Evolutionary conservation across 2,113 vertebrate species (phyloP).

Genomic region (Calidris pugnax): DNA sequence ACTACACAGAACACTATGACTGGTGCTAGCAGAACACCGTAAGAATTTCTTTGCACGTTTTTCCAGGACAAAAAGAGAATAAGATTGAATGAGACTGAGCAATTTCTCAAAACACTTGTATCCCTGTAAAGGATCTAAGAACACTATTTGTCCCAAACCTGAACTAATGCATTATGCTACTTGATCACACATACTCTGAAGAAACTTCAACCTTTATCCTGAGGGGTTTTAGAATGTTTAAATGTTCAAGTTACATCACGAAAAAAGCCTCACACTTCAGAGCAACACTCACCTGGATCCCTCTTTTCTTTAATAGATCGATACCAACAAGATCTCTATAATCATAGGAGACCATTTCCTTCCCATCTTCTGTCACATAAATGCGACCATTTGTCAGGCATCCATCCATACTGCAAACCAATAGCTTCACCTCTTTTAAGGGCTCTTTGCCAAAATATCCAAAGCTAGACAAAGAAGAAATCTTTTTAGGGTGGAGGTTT

Average conservation of each 20-base stretch:
- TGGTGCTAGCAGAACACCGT: not conserved
- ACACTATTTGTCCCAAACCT: not conserved
- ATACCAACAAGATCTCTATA: constrained; percentile 80
- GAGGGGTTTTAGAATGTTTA: not conserved
- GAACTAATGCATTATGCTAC: not conserved
- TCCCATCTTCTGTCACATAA: constrained; percentile 76
- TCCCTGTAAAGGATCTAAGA: not conserved
- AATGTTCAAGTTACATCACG: not conserved
- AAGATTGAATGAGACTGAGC: not conserved
- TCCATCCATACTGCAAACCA: constrained; percentile 87
- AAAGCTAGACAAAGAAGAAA: constrained; percentile 78
- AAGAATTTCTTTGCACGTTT: not conserved
- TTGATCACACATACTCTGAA: not conserved
- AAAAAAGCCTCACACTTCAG: not conserved
- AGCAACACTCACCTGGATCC: constrained; percentile 81
- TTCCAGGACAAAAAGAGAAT: not conserved
- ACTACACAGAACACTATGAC: not conserved
- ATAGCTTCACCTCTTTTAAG: constrained; percentile 81
- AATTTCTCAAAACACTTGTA: not conserved
- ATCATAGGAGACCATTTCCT: constrained; percentile 85
- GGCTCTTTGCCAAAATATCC: constrained; percentile 89
- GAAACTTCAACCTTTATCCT: not conserved
- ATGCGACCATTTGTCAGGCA: constrained; percentile 88
- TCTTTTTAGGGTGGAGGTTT: constrained; percentile 1
- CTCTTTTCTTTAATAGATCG: constrained; percentile 76